A percentile compares a stretch with the other conserved stretches of the same genome.
Evolutionary conservation across 2,888 invertebrate genomes (phyloP).

Genomic region (Agrochola circellaris): DNA sequence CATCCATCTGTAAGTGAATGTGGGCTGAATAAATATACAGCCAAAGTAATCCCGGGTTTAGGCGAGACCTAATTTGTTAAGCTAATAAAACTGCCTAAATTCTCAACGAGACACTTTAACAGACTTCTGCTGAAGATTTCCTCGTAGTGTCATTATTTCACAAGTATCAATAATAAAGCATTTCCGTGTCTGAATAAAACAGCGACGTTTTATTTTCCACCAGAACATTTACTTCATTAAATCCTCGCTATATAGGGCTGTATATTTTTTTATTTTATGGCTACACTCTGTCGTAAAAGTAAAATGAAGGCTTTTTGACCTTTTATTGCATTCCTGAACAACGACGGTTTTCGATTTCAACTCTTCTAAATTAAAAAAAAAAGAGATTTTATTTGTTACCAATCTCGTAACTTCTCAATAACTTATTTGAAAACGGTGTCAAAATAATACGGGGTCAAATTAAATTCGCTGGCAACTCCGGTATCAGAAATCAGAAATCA

Average conservation of each 20-base stretch:
- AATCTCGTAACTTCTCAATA: not conserved
- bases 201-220: constrained; percentile 64
- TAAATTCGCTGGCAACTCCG: not conserved
- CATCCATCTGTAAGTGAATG: constrained; percentile 42
- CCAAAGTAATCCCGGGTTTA: constrained; percentile 34
- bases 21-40: constrained; percentile 45
- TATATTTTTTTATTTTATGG: constrained; percentile 68
- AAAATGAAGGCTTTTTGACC: constrained; percentile 62
- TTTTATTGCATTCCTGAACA: constrained; percentile 60
- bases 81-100: constrained; percentile 32
- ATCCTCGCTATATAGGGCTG: constrained; percentile 59
- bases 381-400: constrained; percentile 22
- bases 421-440: not conserved
- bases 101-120: constrained; percentile 14
- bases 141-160: constrained; percentile 29
- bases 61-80: constrained; percentile 50
- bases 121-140: constrained; percentile 1
- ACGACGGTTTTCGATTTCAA: constrained; percentile 45
- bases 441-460: not conserved
- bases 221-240: constrained; percentile 70
- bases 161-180: constrained; percentile 32
- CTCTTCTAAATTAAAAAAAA: constrained; percentile 32
- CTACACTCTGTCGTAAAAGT: constrained; percentile 67
- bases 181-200: constrained; percentile 39
- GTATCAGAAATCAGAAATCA: too few species aligned